Evolutionary conservation across 2,113 vertebrate genomes (phyloP), one percentile per base, ranked within the genome.

Genomic region (Rhinopomastus cyanomelas): DNA sequence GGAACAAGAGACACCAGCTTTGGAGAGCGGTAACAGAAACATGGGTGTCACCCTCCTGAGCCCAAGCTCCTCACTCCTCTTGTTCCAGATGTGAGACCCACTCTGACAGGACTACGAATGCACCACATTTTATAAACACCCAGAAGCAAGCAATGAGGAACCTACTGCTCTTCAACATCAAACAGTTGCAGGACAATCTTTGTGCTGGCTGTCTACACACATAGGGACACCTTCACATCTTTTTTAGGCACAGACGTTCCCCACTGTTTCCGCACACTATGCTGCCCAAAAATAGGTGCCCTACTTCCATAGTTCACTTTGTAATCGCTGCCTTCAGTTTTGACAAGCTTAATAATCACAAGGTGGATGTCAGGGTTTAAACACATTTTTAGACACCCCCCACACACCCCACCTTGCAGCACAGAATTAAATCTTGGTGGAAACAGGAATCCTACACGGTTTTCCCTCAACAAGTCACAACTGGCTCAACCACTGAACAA

Each of bases 191-290:
- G 57, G 72, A 60, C 39, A 5, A 56, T 17, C 16, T 89, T 72
- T n/a, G 3, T 82, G 44, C 16, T 46, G n/a, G 18, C 20, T 85
- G 26, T 16, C 61, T 7, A 42, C 8, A 13, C 5, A 14, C 2
- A 37, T 0, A 1, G 0, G 0, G 26, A 79, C 80, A 37, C 2
- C 2, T 69, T 69, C 11, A 12, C 3, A 13, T 20, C 1, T 26
- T 37, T 84, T 74, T 52, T 27, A 34, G 42, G 26, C 8, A 37
- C 8, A 49, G 42, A 65, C 49, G 4, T 9, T 83, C 72, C 39
- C 23, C 1, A 0, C 8, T 76, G 36, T 87, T 92, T 83, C 68
- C 51, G 29, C 19, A 48, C 18, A 69, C 27, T 65, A 64, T 44
- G 53, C 7, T 57, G 42, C 17, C n/a, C n/a, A 37, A 69, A 88